Evolutionary conservation across 1,140 invertebrate species (phyloP).

Genomic region (Drosophila orena): DNA sequence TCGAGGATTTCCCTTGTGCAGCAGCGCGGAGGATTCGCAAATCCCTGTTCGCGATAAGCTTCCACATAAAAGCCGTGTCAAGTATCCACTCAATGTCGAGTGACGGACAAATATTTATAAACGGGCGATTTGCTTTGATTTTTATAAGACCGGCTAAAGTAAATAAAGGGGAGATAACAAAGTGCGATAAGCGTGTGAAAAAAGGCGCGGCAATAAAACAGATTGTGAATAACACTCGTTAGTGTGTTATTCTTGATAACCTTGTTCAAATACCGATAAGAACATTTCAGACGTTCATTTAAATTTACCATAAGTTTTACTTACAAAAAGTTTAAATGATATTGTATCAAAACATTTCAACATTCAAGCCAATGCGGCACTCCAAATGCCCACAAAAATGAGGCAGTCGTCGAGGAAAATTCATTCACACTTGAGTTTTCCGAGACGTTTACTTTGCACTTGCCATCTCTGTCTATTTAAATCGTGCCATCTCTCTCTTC

Average conservation of each 20-base stretch:
- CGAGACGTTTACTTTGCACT: constrained; percentile 18
- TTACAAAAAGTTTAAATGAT: not conserved
- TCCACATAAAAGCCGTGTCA: constrained; percentile 1
- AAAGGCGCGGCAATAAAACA: constrained; percentile 1
- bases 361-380: not conserved
- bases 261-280: not conserved
- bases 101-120: constrained; percentile 63
- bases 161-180: not conserved
- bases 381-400: not conserved
- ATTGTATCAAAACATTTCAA: not conserved
- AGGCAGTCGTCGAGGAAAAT: not conserved
- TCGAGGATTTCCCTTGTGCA: constrained; percentile 4
- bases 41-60: constrained; percentile 2
- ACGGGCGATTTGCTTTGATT: constrained; percentile 25
- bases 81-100: constrained; percentile 35
- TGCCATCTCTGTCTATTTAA: constrained; percentile 15
- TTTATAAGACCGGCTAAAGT: constrained; percentile 40
- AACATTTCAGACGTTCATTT: not conserved
- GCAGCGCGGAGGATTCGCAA: constrained; percentile 11
- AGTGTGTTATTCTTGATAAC: too few relatives aligned
- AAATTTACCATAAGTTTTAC: not conserved
- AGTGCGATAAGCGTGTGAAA: constrained; percentile 26
- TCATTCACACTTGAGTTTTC: constrained; percentile 21
- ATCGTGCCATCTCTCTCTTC: not conserved
- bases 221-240: not conserved